Base-by-base conservation (phyloP, 2,888 invertebrate genomes). In the Harpalus rufipes region DNA sequence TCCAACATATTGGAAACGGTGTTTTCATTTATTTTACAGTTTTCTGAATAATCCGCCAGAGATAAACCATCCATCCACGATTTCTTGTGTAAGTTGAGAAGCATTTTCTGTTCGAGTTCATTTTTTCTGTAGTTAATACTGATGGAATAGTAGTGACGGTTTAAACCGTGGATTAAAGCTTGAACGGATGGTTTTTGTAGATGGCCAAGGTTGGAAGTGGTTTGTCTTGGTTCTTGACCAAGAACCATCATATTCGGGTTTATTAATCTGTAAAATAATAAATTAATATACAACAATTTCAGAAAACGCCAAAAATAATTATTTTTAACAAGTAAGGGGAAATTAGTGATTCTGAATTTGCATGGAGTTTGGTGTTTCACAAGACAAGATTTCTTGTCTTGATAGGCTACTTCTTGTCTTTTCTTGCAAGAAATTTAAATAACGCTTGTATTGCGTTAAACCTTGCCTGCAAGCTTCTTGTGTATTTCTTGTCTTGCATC, bases 101-200 rank as follows among this genome's bases (percentile, higher is more conserved):
- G 92, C 99, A 99, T 99, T 93, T 99, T 99, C 91, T 99, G 99
- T 91, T 99, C 99, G 86, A 99, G 92, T 91, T 99, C 98, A 91
- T 99, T 99, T 92, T 99, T 99, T 87, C 99, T 95, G 92, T 99
- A 99, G 91, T 99, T 99, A 91, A 99, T 99, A 91, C 99, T 98
- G 90, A 99, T 99, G 61, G 99, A 99, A 91, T 99, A 99, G 90
- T 99, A 99, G 92, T 99, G 99, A 86, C 99, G 95, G 91, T 99
- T 99, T 39, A 99, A 93, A 12, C 99, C 99, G 90, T 99, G 99
- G 88, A 99, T 99, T 85, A 99, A 93, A 51, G 99, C 99, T 94
- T 99, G 99, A 85, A 99, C 99, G 0, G 99, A 99, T 0, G 99
- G 99, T 91, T 99, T 99, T 90, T 99, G 98, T 88, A 99, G 93